Conservation (phyloP, 2,797 vertebrate genomes). For the Limnodromus scolopaceus region DNA sequence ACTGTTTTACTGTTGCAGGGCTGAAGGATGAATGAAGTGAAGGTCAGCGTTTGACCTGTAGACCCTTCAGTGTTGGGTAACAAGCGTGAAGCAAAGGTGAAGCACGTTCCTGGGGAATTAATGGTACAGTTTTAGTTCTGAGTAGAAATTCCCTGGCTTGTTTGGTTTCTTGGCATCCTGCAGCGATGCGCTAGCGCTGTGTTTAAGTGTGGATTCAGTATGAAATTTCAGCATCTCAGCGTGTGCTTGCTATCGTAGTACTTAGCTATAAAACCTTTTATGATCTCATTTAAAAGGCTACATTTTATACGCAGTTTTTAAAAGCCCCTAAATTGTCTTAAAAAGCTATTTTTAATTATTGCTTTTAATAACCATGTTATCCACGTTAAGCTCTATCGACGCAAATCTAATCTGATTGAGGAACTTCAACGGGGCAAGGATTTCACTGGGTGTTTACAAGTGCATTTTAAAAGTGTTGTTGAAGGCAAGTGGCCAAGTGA, state of each 20-base stretch:
- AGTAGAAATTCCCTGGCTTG: not conserved
- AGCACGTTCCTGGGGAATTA: not conserved
- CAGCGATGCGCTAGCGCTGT: not conserved
- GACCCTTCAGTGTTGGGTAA: not conserved
- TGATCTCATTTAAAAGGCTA: not conserved
- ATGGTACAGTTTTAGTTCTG: not conserved
- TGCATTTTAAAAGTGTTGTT: not conserved
- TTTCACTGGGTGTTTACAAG: not conserved
- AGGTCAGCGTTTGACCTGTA: not conserved
- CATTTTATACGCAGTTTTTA: not conserved
- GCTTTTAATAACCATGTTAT: not conserved
- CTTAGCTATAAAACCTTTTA: not conserved
- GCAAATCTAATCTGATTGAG: not conserved
- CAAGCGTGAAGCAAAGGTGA: not conserved
- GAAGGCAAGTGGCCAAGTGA: not conserved
- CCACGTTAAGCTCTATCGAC: not conserved
- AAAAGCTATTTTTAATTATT: not conserved
- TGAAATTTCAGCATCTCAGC: not conserved
- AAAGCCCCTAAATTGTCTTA: not conserved
- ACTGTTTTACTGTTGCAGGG: not conserved
- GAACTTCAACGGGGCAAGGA: not conserved
- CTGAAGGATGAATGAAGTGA: not conserved
- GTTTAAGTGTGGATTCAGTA: not conserved
- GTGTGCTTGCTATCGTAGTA: not conserved
- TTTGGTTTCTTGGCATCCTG: not conserved